These are phyloP conservation scores for Potamilus streckersoni DNA, from an alignment of 1,140 invertebrate species.

Conservation along the genomic window DNA sequence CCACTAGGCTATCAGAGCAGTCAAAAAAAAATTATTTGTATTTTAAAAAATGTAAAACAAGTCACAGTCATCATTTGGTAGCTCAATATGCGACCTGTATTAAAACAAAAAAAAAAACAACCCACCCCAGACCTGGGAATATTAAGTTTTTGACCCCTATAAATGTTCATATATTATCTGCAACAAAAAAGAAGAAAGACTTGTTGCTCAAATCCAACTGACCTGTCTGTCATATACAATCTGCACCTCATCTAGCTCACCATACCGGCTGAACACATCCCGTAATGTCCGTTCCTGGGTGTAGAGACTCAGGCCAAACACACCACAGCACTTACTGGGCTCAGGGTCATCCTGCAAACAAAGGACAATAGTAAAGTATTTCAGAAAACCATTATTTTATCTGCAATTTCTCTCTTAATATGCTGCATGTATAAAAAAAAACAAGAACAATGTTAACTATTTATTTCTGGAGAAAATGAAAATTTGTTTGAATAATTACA, in stretches of 20 bases:
- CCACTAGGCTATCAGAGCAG: no score
- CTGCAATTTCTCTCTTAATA: background rate
- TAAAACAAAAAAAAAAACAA: no score
- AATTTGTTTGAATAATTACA: background rate
- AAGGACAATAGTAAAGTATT: background rate
- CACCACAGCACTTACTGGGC: conserved; percentile 89
- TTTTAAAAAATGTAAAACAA: no score
- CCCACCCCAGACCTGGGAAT: no score
- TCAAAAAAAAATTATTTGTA: no score
- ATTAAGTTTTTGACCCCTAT: no score
- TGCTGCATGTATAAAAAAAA: background rate
- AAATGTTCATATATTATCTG: no score
- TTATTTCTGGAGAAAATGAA: conserved; percentile 1
- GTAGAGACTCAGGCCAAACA: conserved; percentile 93
- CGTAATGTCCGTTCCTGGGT: conserved; percentile 94
- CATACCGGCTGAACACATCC: conserved; percentile 93
- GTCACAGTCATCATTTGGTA: no score
- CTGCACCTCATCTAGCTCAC: conserved; percentile 91
- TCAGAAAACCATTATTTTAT: background rate
- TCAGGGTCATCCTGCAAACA: conserved; percentile 81
- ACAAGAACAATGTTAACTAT: background rate
- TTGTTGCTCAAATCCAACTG: conserved; percentile 43
- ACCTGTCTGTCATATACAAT: conserved; percentile 97
- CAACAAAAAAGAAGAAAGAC: no score
- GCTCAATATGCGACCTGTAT: no score